Evolutionary conservation across 2,113 vertebrate genomes (phyloP), one percentile per base, ranked within the genome.

Genomic region (Syngnathoides biaculeatus): DNA sequence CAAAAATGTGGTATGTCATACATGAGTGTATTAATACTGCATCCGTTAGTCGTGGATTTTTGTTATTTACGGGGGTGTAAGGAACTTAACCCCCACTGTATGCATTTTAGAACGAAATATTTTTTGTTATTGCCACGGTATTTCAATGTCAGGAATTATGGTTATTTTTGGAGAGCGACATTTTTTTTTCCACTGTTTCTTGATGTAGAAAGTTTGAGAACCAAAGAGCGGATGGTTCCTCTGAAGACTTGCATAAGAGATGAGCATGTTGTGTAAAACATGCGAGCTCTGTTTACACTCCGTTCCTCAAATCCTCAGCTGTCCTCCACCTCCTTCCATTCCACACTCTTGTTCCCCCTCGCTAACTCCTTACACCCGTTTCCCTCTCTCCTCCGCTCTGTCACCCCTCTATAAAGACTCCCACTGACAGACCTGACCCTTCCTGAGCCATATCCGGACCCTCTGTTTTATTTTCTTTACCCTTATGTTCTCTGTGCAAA

Each of bases 361-460:
- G 40, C 78, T 84, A 85, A 73, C 79, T 89, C 81, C 78, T 86
- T 83, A 78, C 85, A 78, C 82, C 75, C 79, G 62, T 64, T 83
- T 84, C 84, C 83, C 84, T 79, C 77, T 82, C 71, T 82, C 79
- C 80, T 79, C 71, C 65, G 86, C 85, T 91, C 90, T 78, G 87
- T 87, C 89, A 87, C 89, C 83, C 84, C 83, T 86, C 85, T 73
- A 85, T 88, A 88, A 90, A 89, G 90, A 84, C 89, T 88, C 87
- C 79, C 74, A 58, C 85, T 86, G 84, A 90, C 73, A 71, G 85
- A 85, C 82, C 77, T 83, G 82, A 86, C 89, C 89, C 77, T 52
- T 77, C 74, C 81, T 77, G 59, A 79, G 83, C 82, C 80, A 68
- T 80, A 78, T 77, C 74, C 85, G 76, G 87, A 84, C 84, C 73